Percentiles rank a stretch among this genome's conserved stretches.
phyloP scores from a whole-genome alignment of 2,888 invertebrate species.

The Drosophila monieri region DNA sequence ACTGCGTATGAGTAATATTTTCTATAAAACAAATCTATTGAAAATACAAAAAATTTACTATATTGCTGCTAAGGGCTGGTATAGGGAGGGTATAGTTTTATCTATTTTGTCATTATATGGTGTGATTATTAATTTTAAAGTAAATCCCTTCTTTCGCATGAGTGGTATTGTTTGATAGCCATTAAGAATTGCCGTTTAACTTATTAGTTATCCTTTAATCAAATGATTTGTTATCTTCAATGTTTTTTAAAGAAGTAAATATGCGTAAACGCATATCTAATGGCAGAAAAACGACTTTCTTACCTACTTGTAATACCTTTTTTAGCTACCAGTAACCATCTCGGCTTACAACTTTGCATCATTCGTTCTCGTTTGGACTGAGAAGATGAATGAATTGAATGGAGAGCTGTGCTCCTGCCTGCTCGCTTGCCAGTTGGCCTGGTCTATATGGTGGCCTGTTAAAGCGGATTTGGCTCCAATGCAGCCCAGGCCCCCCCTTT shows the following conservation, averaged over 20 bases:
- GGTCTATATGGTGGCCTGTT: constrained; percentile 28
- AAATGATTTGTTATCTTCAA: background rate
- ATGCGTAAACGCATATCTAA: constrained; percentile 12
- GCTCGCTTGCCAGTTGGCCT: constrained; percentile 33
- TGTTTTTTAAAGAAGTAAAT: background rate
- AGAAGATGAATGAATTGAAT: constrained; percentile 53
- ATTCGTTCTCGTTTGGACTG: constrained; percentile 57
- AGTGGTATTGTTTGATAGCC: too few relatives aligned
- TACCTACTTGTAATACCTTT: constrained; percentile 16
- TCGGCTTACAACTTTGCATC: constrained; percentile 54
- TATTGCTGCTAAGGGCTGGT: too few relatives aligned
- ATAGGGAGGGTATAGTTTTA: too few relatives aligned
- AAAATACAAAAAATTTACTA: too few relatives aligned
- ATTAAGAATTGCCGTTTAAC: background rate
- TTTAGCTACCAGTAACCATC: constrained; percentile 37
- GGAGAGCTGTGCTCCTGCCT: constrained; percentile 40
- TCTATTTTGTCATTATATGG: too few relatives aligned
- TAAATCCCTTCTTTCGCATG: too few relatives aligned
- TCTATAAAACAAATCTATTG: background rate
- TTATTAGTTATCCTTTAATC: background rate
- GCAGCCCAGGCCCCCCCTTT: constrained; percentile 6
- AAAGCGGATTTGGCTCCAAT: constrained; percentile 37
- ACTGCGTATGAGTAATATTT: background rate
- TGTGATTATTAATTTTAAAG: too few relatives aligned
- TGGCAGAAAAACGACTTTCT: constrained; percentile 13